These are phyloP conservation scores for Agriotes lineatus DNA, from an alignment of 2,888 invertebrate genomes.

Conservation along the genomic window DNA sequence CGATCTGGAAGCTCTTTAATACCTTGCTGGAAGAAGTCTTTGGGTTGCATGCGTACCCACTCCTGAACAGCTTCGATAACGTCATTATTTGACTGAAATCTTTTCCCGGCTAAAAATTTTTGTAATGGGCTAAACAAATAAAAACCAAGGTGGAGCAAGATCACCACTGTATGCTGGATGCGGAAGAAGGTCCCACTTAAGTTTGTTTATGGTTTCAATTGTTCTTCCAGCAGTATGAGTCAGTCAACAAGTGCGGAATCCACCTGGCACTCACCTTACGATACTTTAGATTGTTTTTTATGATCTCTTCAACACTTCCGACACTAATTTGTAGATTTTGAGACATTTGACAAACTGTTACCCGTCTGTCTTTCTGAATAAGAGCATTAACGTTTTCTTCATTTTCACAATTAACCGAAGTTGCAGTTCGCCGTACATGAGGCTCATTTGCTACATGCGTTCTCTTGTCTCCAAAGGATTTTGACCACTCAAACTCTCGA, in stretches of 20 bases:
- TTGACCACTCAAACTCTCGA: background rate
- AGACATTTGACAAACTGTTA: background rate
- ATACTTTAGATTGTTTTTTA: background rate
- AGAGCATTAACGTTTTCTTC: background rate
- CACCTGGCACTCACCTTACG: background rate
- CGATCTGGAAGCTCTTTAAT: background rate
- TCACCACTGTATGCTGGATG: background rate
- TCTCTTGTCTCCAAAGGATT: background rate
- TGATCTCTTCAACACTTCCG: background rate
- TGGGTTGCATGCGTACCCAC: background rate
- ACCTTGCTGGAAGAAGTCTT: background rate
- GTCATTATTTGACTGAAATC: background rate
- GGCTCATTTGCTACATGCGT: background rate
- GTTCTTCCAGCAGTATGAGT: background rate
- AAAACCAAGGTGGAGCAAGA: background rate
- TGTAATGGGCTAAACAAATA: background rate
- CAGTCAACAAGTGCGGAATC: no score
- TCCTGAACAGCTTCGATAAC: background rate
- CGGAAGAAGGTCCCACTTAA: background rate
- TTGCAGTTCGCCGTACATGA: constrained; percentile 3
- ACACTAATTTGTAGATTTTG: background rate
- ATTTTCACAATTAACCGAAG: background rate
- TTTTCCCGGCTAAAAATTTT: background rate
- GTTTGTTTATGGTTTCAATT: constrained; percentile 1
- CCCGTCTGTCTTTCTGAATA: background rate